These are phyloP conservation scores for Caenorhabditis sp. DNA, from an alignment of 2,888 invertebrate species.

Conservation along the genomic window DNA sequence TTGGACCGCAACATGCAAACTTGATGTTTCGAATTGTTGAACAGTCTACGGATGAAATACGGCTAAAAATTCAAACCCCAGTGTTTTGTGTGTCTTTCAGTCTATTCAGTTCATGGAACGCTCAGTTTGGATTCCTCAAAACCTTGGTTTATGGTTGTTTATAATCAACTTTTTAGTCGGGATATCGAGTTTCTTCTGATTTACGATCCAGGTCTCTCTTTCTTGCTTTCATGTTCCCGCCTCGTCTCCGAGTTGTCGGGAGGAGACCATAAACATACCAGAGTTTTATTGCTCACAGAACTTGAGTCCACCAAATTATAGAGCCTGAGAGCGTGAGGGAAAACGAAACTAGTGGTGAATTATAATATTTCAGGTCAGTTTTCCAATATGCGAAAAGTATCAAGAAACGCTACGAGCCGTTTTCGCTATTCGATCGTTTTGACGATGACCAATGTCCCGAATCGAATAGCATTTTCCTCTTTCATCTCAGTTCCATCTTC, in stretches of 20 bases:
- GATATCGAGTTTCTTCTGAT: slow-evolving; percentile 2
- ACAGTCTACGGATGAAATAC: slow-evolving; percentile 3
- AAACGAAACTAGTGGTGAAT: too few species aligned
- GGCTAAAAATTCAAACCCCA: neutral
- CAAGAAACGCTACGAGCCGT: slow-evolving; percentile 27
- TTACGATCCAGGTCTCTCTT: neutral
- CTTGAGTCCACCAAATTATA: slow-evolving; percentile 28
- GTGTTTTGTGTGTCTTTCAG: neutral
- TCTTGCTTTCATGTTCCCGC: neutral
- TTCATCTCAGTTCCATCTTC: slow-evolving; percentile 8
- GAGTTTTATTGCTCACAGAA: slow-evolving; percentile 8
- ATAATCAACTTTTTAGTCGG: too few species aligned
- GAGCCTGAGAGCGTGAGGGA: too few species aligned
- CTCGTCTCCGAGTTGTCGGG: neutral
- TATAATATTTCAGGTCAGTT: too few species aligned
- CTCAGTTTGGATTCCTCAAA: too few species aligned
- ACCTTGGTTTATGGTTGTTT: too few species aligned
- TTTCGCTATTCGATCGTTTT: slow-evolving; percentile 9
- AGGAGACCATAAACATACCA: slow-evolving; percentile 4
- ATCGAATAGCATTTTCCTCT: slow-evolving; percentile 29
- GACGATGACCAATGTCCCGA: slow-evolving; percentile 50
- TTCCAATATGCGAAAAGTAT: slow-evolving; percentile 24
- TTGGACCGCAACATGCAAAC: slow-evolving; percentile 17
- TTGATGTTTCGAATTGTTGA: slow-evolving; percentile 17
- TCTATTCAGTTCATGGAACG: too few species aligned